Conservation (phyloP, 2,797 vertebrate genomes). For the Mycteria americana region DNA sequence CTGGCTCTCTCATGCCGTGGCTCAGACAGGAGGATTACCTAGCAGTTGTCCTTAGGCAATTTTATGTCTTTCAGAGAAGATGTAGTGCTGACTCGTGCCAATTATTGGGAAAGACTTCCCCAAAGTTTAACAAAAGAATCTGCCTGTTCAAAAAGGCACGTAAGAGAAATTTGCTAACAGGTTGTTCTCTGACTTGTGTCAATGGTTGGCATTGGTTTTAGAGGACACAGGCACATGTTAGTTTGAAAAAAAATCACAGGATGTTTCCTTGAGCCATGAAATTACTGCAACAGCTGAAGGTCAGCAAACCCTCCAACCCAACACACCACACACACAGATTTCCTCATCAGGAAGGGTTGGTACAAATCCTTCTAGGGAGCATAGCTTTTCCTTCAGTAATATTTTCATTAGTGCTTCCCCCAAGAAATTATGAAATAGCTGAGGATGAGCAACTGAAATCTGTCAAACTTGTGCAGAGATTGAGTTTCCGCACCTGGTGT, state of each 20-base stretch:
- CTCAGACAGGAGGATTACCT: neutral
- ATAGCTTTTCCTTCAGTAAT: neutral
- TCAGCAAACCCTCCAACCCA: neutral
- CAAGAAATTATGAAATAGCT: neutral
- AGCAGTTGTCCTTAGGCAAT: neutral
- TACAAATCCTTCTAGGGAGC: neutral
- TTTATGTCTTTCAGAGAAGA: neutral
- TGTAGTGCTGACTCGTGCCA: fast-evolving
- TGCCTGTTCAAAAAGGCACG: neutral
- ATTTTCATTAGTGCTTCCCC: neutral
- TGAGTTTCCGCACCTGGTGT: neutral
- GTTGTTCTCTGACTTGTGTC: neutral
- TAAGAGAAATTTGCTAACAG: neutral
- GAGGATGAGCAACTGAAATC: neutral
- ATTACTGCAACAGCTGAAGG: neutral
- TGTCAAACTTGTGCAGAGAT: neutral
- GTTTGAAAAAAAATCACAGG: neutral
- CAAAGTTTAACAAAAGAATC: neutral
- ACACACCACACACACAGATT: neutral
- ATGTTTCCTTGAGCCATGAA: neutral
- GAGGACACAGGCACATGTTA: neutral
- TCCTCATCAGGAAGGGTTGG: neutral
- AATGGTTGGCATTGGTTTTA: neutral
- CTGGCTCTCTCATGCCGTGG: neutral
- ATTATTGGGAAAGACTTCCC: neutral